Conservation (phyloP, 2,113 vertebrate genomes). For the Nothobranchius furzeri region DNA sequence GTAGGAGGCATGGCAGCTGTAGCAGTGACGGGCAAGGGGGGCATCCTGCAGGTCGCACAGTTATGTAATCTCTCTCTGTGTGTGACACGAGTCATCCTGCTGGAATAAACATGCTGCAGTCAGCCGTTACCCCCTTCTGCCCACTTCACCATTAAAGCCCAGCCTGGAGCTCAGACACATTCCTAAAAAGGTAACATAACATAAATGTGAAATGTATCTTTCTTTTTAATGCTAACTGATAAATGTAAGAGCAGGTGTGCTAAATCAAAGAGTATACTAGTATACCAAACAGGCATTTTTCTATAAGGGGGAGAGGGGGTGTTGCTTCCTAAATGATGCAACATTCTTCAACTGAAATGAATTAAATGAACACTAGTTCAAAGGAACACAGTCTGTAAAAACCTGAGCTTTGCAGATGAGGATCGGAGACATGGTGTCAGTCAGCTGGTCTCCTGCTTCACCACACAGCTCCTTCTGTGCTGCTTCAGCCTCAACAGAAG, state of each 20-base stretch:
- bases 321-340: too few relatives aligned
- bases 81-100: conserved; percentile 51
- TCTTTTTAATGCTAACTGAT: too few relatives aligned
- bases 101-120: conserved; percentile 12
- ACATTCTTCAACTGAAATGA: too few relatives aligned
- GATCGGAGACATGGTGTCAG: conserved; percentile 30
- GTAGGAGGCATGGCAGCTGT: conserved; percentile 44
- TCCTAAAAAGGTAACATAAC: too few relatives aligned
- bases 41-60: conserved; percentile 32
- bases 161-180: background rate
- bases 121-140: conserved; percentile 24
- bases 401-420: too few relatives aligned
- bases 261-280: too few relatives aligned
- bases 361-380: too few relatives aligned
- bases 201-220: too few relatives aligned
- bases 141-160: conserved; percentile 26
- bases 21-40: conserved; percentile 35
- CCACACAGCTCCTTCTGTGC: conserved; percentile 40
- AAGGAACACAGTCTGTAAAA: background rate
- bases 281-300: too few relatives aligned
- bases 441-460: conserved; percentile 64
- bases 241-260: too few relatives aligned
- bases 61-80: conserved; percentile 58
- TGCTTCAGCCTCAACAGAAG: conserved; percentile 39
- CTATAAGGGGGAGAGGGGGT: too few relatives aligned